Evolutionary conservation across 2,797 vertebrate genomes (phyloP), one percentile per base, ranked within the genome.

Genomic region (Tenualosa ilisha): DNA sequence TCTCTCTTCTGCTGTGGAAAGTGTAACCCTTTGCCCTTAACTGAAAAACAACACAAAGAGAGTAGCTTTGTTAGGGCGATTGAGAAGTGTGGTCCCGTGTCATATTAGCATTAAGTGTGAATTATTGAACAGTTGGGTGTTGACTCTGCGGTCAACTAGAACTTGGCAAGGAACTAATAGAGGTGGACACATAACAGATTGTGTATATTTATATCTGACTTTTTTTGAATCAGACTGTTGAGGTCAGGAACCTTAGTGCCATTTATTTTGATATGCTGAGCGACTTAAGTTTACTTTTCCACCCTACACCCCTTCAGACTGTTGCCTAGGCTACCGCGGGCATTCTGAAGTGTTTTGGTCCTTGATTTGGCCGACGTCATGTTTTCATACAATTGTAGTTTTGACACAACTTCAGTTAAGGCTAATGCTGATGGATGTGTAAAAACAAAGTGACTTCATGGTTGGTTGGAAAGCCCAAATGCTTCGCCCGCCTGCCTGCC

Each of bases 391-490:
- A 17, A 17, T 31, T 31, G 31, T 72, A 72, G 72, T 46, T 79
- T 79, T 43, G 72, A 79, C 72, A 46, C 40, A 15, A 40, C 72
- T 79, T 17, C 15, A 20, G 72, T 22, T 79, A 20, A 79, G 72
- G 15, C 72, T 79, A 46, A 79, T 46, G 72, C 22, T 79, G 37
- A 79, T 79, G 72, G 72, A 79, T 79, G 72, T 79, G 40, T 17
- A 20, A 79, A 79, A 79, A 79, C 72, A 79, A 22, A 22, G 37
- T 46, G 72, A 79, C 72, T 79, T 20, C 72, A 79, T 5, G 72
- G 72, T 79, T 79, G 40, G 72, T 79, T 46, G 40, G 72, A 37
- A 79, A 46, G 3, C 72, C 72, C 37, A 20, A 79, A 79, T 6
- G 20, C 13, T 43, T 11, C 13, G 24, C 65, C 65, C 17, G 65